Base-by-base conservation (phyloP, 2,113 vertebrate genomes). In the Odobenus rosmarus region DNA sequence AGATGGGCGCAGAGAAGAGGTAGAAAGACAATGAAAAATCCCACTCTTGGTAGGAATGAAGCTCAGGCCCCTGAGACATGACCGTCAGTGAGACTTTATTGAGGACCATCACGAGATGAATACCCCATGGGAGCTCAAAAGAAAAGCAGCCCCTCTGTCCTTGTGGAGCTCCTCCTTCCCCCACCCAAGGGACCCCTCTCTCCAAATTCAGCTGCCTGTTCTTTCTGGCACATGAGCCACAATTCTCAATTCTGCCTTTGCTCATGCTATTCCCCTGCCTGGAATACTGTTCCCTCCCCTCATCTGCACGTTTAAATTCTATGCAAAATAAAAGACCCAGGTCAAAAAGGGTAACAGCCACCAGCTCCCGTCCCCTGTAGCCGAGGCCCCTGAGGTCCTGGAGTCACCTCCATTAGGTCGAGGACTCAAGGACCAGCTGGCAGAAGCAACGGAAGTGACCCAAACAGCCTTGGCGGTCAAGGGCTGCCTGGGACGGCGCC, bases 11-110 rank as follows among this genome's bases (percentile, higher is more conserved):
- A 8, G 2, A 49, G 57, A 88, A n/a, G 53, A 26, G 28, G 23
- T 7, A 5, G 3, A 0, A 2, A 51, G 91, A 15, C 21, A 10
- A 26, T 42, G 26, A 8, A 8, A 33, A 71, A 24, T 0, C 33
- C 42, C 36, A 23, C 18, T 28, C 71, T 28, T 3, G 28, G 62
- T 15, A 12, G 57, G 51, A 42, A 71, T 31, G 8, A 21, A 36
- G 18, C 6, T 23, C 13, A 39, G 24, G 26, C 15, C 31, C 31
- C 72, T 3, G 64, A 86, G 55, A 18, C 4, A 19, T 1, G 19
- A 6, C 6, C 0, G 0, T 8, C 7, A 18, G 5, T 21, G 64
- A 46, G 59, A 53, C 14, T 7, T 31, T 8, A 33, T 55, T 46
- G 82, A 10, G 55, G 61, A 9, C 53, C 19, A 2, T 59, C 55